Percentiles rank a stretch among this genome's conserved stretches.
phyloP scores from a whole-genome alignment of 2,888 invertebrate species.

The Chloroclystis v-ata region DNA sequence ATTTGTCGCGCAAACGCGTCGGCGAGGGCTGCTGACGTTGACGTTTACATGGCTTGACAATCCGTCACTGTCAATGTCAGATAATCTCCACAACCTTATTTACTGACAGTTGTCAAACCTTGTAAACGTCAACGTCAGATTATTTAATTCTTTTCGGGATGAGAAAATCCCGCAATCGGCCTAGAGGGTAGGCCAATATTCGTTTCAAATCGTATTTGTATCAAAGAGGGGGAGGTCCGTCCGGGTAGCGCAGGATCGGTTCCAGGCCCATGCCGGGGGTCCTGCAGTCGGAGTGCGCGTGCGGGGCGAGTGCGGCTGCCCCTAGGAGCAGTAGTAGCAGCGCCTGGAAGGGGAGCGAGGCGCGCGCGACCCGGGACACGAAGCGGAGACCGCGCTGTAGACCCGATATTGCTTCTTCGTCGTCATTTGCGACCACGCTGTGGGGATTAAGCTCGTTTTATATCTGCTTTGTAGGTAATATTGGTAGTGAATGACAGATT shows the following conservation, averaged over 20 bases:
- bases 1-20: conserved; percentile 38
- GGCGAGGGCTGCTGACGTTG: conserved; percentile 32
- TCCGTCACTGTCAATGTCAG: conserved; percentile 9
- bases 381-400: conserved; percentile 87
- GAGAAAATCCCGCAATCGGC: conserved; percentile 8
- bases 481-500: not conserved
- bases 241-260: conserved; percentile 92
- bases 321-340: conserved; percentile 94
- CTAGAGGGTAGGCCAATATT: conserved; percentile 20
- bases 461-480: not conserved
- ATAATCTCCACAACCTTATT: no score
- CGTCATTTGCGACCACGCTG: conserved; percentile 54
- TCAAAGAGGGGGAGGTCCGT: conserved; percentile 95
- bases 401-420: conserved; percentile 48
- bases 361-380: conserved; percentile 92
- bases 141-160: conserved; percentile 9
- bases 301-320: conserved; percentile 94
- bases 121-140: conserved; percentile 5
- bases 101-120: not conserved
- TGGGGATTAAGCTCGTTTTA: not conserved
- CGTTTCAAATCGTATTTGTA: conserved; percentile 27
- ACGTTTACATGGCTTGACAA: conserved; percentile 6
- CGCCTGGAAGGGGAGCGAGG: conserved; percentile 96
- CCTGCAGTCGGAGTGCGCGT: conserved; percentile 89
- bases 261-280: conserved; percentile 88